These are phyloP conservation scores for Actinostola sp. DNA, from an alignment of 92 coral and sea anemone species.

Conservation along the genomic window DNA sequence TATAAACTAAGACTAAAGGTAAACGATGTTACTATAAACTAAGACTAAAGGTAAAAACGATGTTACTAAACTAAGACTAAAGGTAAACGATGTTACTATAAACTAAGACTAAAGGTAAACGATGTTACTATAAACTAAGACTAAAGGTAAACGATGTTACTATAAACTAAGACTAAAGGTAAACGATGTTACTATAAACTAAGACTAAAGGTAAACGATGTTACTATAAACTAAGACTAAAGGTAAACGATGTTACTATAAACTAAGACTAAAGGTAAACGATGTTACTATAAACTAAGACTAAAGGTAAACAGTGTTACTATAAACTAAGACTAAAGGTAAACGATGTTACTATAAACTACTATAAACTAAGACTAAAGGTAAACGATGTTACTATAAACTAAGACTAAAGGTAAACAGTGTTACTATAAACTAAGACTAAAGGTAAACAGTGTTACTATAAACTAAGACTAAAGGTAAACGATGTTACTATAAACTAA, in stretches of 20 bases:
- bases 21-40: conserved; percentile 95
- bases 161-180: not conserved
- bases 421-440: conserved; percentile 89
- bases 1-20: too few relatives aligned
- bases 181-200: not conserved
- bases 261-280: not conserved
- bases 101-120: too few relatives aligned
- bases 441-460: too few relatives aligned
- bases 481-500: not conserved
- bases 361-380: too few relatives aligned
- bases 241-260: too few relatives aligned
- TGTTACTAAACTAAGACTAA: too few relatives aligned
- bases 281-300: too few relatives aligned
- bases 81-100: not conserved
- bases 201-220: too few relatives aligned
- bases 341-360: too few relatives aligned
- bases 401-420: too few relatives aligned
- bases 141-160: conserved; percentile 83
- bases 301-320: conserved; percentile 96
- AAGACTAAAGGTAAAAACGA: conserved; percentile 77
- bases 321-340: conserved; percentile 89
- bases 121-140: conserved; percentile 88
- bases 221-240: conserved; percentile 84
- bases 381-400: not conserved
- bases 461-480: not conserved